Evolutionary conservation across 1,140 invertebrate species (phyloP), one percentile per base, ranked within the genome.

Genomic region (Pemphigus obesinymphae): DNA sequence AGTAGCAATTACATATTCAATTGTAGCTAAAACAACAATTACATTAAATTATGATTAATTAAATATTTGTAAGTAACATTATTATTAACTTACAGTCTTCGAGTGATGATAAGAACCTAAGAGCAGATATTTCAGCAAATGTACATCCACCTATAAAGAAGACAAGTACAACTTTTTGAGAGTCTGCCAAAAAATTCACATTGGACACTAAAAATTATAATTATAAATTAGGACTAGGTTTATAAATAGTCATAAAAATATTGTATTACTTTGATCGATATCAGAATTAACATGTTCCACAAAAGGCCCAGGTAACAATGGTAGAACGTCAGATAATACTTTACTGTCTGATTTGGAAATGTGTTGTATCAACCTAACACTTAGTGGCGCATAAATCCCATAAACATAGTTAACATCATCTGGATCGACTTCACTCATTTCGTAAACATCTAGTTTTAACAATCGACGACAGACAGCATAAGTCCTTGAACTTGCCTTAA

Each of bases 81-180:
- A 43, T 63, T 76, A 34, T 40, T 4, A 83, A 88, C 88, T 88
- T 86, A 92, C 92, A 92, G 84, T 98, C 96, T 88, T 97, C 96
- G 87, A 96, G 93, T 85, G 96, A 93, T 10, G 96, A 94, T 7
- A 99, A 89, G 86, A 96, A 97, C 83, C 97, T 89, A 2, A 99
- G 87, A 0, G 96, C 96, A 3, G 97, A 95, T 84, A 99, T 91
- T 87, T 99, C 97, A 4, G 96, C 94, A 89, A 93, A 98, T 0
- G 97, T 99, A 86, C 96, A 97, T 3, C 97, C 97, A 15, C 97
- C 97, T 29, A 99, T 92, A 86, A 98, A 98, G 86, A 97, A 96
- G 0, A 99, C 95, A 7, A 99, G 87, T n/a, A 97, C 92, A 1
- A 96, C 91, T 85, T 91, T 91, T 0, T 93, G 90, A 66, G 90